A percentile compares a stretch with the other conserved stretches of the same genome.
Evolutionary conservation across 2,888 invertebrate genomes (phyloP).

Genomic region (Macrophya alboannulata): DNA sequence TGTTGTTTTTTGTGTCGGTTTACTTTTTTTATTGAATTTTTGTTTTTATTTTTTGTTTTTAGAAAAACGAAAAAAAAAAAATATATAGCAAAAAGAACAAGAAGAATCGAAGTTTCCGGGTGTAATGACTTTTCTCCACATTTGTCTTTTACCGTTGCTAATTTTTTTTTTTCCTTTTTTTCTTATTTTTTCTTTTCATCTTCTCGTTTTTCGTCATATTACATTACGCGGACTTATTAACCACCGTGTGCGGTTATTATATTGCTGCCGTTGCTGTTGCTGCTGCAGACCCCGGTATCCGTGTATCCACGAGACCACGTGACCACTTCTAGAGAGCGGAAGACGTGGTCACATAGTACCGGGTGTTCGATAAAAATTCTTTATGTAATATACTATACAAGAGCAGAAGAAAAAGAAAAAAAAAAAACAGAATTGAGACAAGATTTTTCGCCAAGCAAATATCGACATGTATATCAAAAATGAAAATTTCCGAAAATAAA

Average conservation of each 20-base stretch:
- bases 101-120: no score
- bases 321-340: conserved; percentile 30
- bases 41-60: no score
- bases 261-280: background rate
- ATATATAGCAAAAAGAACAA: no score
- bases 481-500: background rate
- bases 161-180: background rate
- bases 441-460: background rate
- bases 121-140: no score
- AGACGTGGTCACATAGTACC: background rate
- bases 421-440: background rate
- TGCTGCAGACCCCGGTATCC: background rate
- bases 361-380: conserved; percentile 19
- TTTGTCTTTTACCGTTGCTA: no score
- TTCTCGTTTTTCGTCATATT: background rate
- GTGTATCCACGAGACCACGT: conserved; percentile 28
- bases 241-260: background rate
- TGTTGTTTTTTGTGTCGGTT: no score
- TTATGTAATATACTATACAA: background rate
- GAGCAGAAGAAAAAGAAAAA: background rate
- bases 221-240: background rate
- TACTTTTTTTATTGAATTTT: no score
- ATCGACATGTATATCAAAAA: background rate
- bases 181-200: background rate
- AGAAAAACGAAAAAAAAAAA: no score